Percentiles rank a stretch among this genome's conserved stretches.
Conservation (phyloP, 2,797 vertebrate genomes). For the Dipus sagitta region DNA sequence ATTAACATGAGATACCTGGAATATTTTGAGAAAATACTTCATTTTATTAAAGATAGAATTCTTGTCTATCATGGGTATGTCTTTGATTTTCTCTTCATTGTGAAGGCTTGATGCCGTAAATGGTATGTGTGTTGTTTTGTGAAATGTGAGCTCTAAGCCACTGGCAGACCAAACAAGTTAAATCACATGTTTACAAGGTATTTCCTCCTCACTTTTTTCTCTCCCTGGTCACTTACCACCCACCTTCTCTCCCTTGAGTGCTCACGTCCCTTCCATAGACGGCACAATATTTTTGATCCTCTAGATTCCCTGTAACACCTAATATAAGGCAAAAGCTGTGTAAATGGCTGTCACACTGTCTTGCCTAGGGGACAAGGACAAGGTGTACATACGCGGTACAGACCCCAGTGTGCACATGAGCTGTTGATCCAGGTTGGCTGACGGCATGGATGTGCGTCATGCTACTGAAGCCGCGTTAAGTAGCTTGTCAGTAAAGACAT, state of each 20-base stretch:
- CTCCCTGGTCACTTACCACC: background rate
- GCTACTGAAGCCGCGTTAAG: no score
- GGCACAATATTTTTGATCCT: no score
- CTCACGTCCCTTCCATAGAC: background rate
- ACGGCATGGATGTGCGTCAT: no score
- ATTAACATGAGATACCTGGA: slow-evolving; percentile 98
- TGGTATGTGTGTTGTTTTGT: background rate
- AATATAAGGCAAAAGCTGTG: no score
- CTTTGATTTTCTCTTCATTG: background rate
- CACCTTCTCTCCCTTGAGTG: background rate
- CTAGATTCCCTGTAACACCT: background rate
- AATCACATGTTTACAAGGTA: background rate
- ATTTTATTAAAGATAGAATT: slow-evolving; percentile 98
- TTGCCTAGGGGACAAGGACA: background rate
- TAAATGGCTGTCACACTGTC: background rate
- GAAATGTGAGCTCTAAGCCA: background rate
- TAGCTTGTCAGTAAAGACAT: no score
- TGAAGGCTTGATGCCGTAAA: background rate
- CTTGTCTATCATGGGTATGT: slow-evolving; percentile 96
- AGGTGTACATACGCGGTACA: background rate
- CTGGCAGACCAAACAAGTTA: background rate
- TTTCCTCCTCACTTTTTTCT: no score
- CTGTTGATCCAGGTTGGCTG: background rate
- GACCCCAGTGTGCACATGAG: background rate
- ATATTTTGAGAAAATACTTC: slow-evolving; percentile 98